phyloP scores from a whole-genome alignment of 2,113 vertebrate species.

The Urocitellus parryii region DNA sequence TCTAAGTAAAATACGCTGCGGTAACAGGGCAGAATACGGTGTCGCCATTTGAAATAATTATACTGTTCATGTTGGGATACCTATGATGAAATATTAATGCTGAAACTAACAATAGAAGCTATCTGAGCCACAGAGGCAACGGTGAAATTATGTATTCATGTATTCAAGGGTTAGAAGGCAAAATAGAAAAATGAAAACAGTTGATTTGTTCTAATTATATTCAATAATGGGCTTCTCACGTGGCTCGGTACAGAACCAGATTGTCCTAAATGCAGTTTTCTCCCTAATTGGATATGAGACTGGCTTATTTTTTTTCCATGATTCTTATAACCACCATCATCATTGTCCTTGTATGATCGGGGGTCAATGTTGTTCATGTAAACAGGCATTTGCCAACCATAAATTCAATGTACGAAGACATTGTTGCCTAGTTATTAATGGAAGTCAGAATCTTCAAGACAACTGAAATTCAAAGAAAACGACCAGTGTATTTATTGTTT shows the following conservation, averaged over 20 bases:
- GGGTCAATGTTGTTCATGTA: not conserved
- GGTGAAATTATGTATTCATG: slow-evolving; percentile 24
- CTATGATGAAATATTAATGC: slow-evolving; percentile 49
- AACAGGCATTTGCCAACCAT: not conserved
- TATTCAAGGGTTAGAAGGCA: slow-evolving; percentile 22
- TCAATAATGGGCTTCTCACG: not conserved
- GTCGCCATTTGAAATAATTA: slow-evolving; percentile 59
- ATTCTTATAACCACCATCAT: rapidly evolving
- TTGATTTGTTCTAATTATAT: slow-evolving; percentile 23
- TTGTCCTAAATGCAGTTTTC: not conserved
- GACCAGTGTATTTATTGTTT: not conserved
- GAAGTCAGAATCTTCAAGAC: not conserved
- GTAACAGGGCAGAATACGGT: not conserved
- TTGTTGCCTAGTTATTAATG: not conserved
- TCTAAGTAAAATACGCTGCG: not conserved
- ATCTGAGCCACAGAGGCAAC: not conserved
- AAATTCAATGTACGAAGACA: not conserved
- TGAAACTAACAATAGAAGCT: slow-evolving; percentile 16
- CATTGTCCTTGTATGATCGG: too few relatives aligned
- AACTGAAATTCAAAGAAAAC: not conserved
- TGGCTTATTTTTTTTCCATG: not conserved
- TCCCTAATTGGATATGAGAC: not conserved
- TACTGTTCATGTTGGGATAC: not conserved
- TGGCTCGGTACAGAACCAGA: not conserved
- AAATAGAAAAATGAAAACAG: not conserved